Evolutionary conservation across 2,888 invertebrate species (phyloP).

Genomic region (Drosophila nigritarsus): DNA sequence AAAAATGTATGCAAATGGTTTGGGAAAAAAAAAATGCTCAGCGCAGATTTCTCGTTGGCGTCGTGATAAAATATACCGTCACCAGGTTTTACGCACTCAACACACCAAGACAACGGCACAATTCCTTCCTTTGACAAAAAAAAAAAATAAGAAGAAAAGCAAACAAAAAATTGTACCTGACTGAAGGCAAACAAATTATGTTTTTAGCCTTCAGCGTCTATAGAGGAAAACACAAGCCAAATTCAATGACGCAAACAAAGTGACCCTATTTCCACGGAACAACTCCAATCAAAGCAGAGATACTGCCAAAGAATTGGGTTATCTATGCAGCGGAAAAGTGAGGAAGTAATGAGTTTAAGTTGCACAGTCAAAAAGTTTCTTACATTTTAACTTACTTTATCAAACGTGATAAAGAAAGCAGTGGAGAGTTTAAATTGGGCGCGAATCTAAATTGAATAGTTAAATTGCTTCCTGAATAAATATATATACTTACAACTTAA

Average conservation of each 20-base stretch:
- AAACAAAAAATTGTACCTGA: not conserved
- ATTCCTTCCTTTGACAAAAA: slow-evolving; percentile 14
- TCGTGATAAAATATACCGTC: slow-evolving; percentile 61
- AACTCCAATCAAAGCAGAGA: not conserved
- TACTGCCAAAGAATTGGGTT: not conserved
- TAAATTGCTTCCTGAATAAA: not conserved
- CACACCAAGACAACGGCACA: slow-evolving; percentile 14
- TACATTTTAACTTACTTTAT: not conserved
- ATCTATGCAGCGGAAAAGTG: not conserved
- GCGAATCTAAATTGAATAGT: too few relatives aligned
- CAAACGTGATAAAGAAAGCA: not conserved
- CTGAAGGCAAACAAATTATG: slow-evolving; percentile 44
- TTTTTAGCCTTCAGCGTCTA: slow-evolving; percentile 21
- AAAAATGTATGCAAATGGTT: slow-evolving; percentile 68
- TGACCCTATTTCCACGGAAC: not conserved
- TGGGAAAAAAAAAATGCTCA: slow-evolving; percentile 41
- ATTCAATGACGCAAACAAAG: not conserved
- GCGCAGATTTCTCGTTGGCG: slow-evolving; percentile 50
- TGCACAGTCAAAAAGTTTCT: not conserved
- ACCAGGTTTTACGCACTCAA: slow-evolving; percentile 45
- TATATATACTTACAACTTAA: not conserved
- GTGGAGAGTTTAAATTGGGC: not conserved
- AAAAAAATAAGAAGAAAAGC: slow-evolving; percentile 3
- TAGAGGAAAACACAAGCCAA: slow-evolving; percentile 1
- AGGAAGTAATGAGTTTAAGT: not conserved